Evolutionary conservation across 2,113 vertebrate genomes (phyloP).

Genomic region (Perccottus glenii): DNA sequence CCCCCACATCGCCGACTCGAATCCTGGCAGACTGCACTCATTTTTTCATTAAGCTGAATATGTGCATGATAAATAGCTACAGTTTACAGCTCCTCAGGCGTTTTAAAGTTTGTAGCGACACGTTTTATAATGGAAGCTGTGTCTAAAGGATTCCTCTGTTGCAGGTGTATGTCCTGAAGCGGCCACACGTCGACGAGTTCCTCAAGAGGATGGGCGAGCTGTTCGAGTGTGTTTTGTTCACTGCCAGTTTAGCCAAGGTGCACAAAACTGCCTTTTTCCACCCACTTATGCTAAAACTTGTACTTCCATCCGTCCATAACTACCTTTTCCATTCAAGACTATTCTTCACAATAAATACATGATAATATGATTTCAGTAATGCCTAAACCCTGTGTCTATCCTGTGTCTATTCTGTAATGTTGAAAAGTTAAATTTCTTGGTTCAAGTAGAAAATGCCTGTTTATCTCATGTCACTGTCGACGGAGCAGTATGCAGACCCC

Average conservation of each 20-base stretch:
- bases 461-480: background rate
- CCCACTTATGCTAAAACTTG: slow-evolving; percentile 22
- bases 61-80: background rate
- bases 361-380: too few species aligned
- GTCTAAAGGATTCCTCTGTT: slow-evolving; percentile 2
- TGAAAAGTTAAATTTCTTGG: too few species aligned
- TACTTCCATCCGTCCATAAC: too few species aligned
- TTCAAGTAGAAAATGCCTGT: background rate
- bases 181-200: slow-evolving; percentile 95
- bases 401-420: too few species aligned
- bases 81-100: slow-evolving; percentile 1
- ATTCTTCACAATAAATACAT: too few species aligned
- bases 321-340: too few species aligned
- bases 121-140: background rate
- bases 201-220: slow-evolving; percentile 95
- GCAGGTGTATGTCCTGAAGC: slow-evolving; percentile 96
- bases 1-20: too few species aligned
- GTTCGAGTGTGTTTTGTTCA: slow-evolving; percentile 97
- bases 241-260: slow-evolving; percentile 98
- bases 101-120: slow-evolving; percentile 17
- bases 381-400: too few species aligned
- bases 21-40: background rate
- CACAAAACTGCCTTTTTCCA: background rate
- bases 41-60: background rate
- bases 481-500: slow-evolving; percentile 89